Evolutionary conservation across 2,797 vertebrate genomes (phyloP), one percentile per base, ranked within the genome.

Genomic region (Babyrousa celebensis): DNA sequence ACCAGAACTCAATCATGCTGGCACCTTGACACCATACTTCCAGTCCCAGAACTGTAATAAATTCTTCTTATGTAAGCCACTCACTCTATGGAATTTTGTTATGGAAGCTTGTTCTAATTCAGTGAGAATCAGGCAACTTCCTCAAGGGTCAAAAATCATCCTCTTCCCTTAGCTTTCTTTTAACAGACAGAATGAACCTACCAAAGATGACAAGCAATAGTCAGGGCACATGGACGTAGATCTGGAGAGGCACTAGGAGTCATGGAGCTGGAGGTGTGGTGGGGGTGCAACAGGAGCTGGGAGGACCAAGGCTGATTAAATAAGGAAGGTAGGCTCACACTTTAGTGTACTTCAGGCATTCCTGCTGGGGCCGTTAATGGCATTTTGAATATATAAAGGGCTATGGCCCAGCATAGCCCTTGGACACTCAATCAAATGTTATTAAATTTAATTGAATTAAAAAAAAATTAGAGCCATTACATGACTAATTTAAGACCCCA

Each of bases 371-470:
- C 27, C 74, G 70, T 96, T 93, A 95, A 63, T 29, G 85, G 65
- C 25, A 91, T 16, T 91, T 96, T 89, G 32, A 82, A 72, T 85
- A 85, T 72, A 56, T 29, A 91, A 95, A 95, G 16, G 71, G 32
- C 65, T 63, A 85, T 0, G 17, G 72, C 29, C 48, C 77, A 94
- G 89, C 58, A 71, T 4, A 90, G 54, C 54, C 67, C 77, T 94
- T 85, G 78, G 85, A 87, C 60, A 74, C 85, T 96, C 72, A 96
- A 94, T 92, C 94, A 97, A 74, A 96, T 95, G 74, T 90, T 96
- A 96, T 96, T 97, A 96, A 88, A 94, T 95, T 95, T 96, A 97
- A 97, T 96, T 96, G 74, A 95, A 95, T 96, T 95, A 78, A 94
- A 96, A 95, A 95, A 36, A 54, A 92, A 20, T 75, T 93, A 65